These are phyloP conservation scores for Physella acuta DNA, from an alignment of 1,140 invertebrate species.

Conservation along the genomic window DNA sequence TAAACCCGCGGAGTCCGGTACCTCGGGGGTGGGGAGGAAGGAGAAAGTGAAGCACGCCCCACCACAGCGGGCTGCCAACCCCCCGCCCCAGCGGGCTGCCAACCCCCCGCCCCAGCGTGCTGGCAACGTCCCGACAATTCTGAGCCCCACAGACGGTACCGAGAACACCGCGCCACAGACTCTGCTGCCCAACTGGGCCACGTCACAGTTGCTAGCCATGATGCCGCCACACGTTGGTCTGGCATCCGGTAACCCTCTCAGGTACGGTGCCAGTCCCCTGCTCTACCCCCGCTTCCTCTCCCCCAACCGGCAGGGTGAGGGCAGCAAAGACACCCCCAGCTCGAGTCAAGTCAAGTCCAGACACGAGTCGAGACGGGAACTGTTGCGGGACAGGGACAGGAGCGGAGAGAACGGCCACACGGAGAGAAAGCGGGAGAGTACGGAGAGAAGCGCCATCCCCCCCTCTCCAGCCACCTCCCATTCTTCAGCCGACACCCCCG, in stretches of 20 bases:
- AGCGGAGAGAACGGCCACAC: background rate
- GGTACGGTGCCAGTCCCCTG: constrained; percentile 19
- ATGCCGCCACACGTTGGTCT: constrained; percentile 15
- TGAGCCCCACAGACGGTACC: too few species aligned
- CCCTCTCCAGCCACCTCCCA: constrained; percentile 12
- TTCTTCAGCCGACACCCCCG: constrained; percentile 17
- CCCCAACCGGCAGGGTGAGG: background rate
- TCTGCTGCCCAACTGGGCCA: constrained; percentile 7
- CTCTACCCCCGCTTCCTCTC: constrained; percentile 28
- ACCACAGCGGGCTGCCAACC: too few species aligned
- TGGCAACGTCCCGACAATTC: too few species aligned
- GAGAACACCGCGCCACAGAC: background rate
- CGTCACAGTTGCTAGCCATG: constrained; percentile 8
- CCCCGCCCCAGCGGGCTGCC: too few species aligned
- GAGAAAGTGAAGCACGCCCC: too few species aligned
- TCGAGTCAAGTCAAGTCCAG: background rate
- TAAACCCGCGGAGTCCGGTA: too few species aligned
- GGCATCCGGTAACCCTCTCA: background rate
- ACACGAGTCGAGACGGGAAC: constrained; percentile 16
- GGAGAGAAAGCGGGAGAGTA: constrained; percentile 1
- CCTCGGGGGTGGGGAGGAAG: too few species aligned
- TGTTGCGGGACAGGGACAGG: constrained; percentile 4
- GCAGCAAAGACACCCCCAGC: background rate
- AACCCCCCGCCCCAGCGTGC: too few species aligned
- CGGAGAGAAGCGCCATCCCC: background rate